Evolutionary conservation across 2,797 vertebrate species (phyloP).

Genomic region (Melanotaenia parkinsoni): DNA sequence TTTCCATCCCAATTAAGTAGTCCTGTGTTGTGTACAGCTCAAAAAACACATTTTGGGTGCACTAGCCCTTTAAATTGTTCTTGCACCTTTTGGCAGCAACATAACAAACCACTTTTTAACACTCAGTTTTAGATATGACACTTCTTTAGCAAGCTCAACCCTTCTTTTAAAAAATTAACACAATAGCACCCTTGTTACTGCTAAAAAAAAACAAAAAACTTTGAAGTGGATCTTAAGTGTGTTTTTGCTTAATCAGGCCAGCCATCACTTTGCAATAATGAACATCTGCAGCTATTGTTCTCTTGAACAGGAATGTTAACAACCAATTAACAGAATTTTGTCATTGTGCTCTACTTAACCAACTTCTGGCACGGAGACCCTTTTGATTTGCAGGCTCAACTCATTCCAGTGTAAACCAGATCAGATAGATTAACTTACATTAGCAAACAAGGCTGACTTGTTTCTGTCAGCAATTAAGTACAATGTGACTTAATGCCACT

Average conservation of each 20-base stretch:
- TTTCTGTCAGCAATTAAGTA: constrained; percentile 13
- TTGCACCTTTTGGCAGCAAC: constrained; percentile 34
- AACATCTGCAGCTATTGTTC: neutral
- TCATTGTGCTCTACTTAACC: constrained; percentile 42
- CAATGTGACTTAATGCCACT: constrained; percentile 12
- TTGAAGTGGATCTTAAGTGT: constrained; percentile 10
- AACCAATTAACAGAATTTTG: constrained; percentile 32
- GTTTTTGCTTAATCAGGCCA: constrained; percentile 3
- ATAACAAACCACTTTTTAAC: constrained; percentile 18
- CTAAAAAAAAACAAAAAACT: neutral
- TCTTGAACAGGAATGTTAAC: neutral
- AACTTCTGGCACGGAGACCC: constrained; percentile 31
- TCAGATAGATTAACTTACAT: constrained; percentile 31
- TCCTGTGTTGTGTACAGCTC: no score
- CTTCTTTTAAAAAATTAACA: neutral
- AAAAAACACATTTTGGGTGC: no score
- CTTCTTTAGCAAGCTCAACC: neutral
- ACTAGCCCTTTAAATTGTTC: constrained; percentile 5
- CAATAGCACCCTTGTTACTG: neutral
- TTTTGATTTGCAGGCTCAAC: constrained; percentile 24
- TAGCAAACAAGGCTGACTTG: constrained; percentile 2
- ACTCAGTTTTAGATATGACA: neutral
- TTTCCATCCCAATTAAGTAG: no score
- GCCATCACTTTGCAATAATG: constrained; percentile 8
- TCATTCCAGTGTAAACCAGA: constrained; percentile 26